These are phyloP conservation scores for Danio choprae DNA, from an alignment of 2,797 vertebrate species.

Conservation along the genomic window DNA sequence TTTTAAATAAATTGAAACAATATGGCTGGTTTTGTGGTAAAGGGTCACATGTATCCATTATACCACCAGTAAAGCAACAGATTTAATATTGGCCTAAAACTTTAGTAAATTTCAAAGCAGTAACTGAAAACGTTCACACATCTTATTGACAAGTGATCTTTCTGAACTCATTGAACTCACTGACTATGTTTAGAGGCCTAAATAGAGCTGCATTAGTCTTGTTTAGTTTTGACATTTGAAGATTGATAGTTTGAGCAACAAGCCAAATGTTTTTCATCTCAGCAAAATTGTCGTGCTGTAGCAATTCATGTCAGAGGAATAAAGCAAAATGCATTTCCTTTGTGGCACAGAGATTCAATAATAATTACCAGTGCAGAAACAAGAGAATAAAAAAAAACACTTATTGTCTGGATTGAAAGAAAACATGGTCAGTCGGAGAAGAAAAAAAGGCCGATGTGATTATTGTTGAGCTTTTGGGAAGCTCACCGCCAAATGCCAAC, in stretches of 20 bases:
- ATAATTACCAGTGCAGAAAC: conserved; percentile 47
- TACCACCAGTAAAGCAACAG: too few relatives aligned
- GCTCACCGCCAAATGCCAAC: background rate
- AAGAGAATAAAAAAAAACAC: background rate
- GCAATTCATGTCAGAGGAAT: conserved; percentile 44
- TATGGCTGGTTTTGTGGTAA: too few relatives aligned
- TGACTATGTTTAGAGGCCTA: conserved; percentile 12
- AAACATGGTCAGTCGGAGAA: background rate
- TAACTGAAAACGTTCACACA: background rate
- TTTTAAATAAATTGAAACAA: too few relatives aligned
- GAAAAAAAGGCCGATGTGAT: background rate
- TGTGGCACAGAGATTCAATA: conserved; percentile 36
- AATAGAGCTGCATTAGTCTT: conserved; percentile 35
- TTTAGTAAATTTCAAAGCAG: background rate
- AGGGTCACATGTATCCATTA: too few relatives aligned
- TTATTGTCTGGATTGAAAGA: background rate
- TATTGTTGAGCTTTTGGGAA: background rate
- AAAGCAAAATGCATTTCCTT: conserved; percentile 51
- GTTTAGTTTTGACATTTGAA: conserved; percentile 28
- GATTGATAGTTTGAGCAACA: conserved; percentile 46
- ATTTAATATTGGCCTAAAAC: too few relatives aligned
- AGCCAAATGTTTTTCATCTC: conserved; percentile 47
- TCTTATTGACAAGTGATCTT: background rate
- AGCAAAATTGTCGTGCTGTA: conserved; percentile 42
- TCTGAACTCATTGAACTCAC: background rate